Conservation (phyloP, 2,113 vertebrate species). For the Danionella cerebrum region DNA sequence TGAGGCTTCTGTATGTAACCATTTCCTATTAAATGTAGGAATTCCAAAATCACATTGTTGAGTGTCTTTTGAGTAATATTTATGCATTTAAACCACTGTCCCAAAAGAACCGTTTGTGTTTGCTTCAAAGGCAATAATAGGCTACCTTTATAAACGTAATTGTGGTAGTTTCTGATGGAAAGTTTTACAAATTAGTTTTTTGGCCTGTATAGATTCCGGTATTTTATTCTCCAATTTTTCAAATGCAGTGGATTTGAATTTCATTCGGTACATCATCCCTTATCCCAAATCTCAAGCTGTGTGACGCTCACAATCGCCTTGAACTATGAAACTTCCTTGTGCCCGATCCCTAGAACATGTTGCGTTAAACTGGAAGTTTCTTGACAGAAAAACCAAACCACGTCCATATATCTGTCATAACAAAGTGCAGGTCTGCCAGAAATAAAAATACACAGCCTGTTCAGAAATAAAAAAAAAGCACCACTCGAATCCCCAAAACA, state of each 20-base stretch:
- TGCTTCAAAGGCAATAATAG: too few species aligned
- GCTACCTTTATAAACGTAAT: too few species aligned
- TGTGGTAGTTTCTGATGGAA: too few species aligned
- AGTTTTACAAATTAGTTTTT: too few species aligned
- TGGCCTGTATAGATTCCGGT: too few species aligned
- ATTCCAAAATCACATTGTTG: too few species aligned
- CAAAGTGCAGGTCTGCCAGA: constrained; percentile 52
- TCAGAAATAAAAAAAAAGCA: constrained; percentile 46
- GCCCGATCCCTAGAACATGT: constrained; percentile 59
- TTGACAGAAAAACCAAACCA: constrained; percentile 59
- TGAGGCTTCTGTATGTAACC: too few species aligned
- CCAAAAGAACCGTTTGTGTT: too few species aligned
- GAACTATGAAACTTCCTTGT: constrained; percentile 62
- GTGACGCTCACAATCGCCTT: constrained; percentile 3
- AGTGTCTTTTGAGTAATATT: too few species aligned
- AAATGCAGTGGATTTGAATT: background rate
- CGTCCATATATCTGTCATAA: constrained; percentile 62
- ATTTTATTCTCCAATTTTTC: too few species aligned
- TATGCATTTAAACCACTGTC: too few species aligned
- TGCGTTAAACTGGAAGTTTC: constrained; percentile 62
- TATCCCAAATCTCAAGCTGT: background rate
- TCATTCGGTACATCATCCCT: background rate
- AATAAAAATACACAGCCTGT: constrained; percentile 50
- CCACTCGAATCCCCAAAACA: constrained; percentile 45
- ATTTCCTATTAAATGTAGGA: too few species aligned